phyloP scores from a whole-genome alignment of 2,888 invertebrate species.

The Rhamnusium bicolor region DNA sequence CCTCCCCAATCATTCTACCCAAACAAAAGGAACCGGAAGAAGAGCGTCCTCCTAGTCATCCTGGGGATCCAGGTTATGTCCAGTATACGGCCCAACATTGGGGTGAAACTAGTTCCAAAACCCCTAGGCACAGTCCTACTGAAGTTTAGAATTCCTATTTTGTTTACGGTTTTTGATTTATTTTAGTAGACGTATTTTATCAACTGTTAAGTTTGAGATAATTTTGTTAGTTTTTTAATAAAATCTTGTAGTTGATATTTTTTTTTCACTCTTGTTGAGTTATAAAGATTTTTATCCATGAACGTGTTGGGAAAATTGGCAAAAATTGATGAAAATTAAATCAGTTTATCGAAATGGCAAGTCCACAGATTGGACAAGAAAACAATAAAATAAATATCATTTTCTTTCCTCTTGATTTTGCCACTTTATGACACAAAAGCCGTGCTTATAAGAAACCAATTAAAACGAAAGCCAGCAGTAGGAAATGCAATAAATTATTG shows the following conservation, averaged over 20 bases:
- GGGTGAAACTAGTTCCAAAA: slow-evolving; percentile 72
- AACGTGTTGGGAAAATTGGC: too few relatives aligned
- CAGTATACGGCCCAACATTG: slow-evolving; percentile 82
- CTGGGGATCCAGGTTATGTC: slow-evolving; percentile 83
- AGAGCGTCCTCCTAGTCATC: slow-evolving; percentile 76
- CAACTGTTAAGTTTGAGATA: background rate
- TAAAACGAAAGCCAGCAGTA: too few relatives aligned
- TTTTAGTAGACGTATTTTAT: background rate
- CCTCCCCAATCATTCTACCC: slow-evolving; percentile 68
- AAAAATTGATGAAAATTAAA: too few relatives aligned
- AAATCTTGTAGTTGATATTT: background rate
- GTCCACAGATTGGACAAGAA: too few relatives aligned
- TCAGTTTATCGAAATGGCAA: too few relatives aligned
- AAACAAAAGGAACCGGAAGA: slow-evolving; percentile 70
- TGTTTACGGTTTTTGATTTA: background rate
- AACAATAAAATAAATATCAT: too few relatives aligned
- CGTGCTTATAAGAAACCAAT: too few relatives aligned
- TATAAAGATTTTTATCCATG: too few relatives aligned
- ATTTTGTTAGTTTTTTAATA: background rate
- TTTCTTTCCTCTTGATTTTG: too few relatives aligned
- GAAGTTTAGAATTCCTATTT: slow-evolving; percentile 55
- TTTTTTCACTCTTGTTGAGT: too few relatives aligned
- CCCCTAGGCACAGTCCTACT: slow-evolving; percentile 71
- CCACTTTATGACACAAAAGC: too few relatives aligned
- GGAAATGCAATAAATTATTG: too few relatives aligned